Base-by-base conservation (phyloP, 2,113 vertebrate species). In the Cacatua alba region DNA sequence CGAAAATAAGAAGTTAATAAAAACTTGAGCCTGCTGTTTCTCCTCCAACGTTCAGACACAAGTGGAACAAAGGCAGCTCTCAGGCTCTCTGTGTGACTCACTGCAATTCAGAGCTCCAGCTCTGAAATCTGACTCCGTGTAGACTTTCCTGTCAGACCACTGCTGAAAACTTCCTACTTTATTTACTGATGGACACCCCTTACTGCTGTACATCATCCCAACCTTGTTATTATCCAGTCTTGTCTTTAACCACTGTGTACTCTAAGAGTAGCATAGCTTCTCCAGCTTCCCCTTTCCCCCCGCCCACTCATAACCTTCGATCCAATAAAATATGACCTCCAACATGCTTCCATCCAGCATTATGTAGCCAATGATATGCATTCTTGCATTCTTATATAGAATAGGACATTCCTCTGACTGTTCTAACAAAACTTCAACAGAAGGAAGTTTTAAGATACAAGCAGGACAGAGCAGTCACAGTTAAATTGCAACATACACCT, bases 61-160 rank as follows among this genome's bases (percentile, higher is more conserved):
- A 97, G 94, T 95, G 97, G 96, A 97, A 98, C 97, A 97, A 98
- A 97, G 96, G 96, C 97, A 92, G 97, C 96, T 96, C 97, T 97
- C 95, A 97, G 95, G 79, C 97, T 94, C 82, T 87, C 94, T 90
- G 93, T 90, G 95, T 97, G 97, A 98, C 93, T 97, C 97, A 97
- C 77, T 88, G 96, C 95, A 88, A 86, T 71, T 84, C 91, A 70
- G 46, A 13, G 94, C 96, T 97, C 88, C 95, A 90, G 76, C 95
- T 90, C 96, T 97, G 97, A 97, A 98, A 98, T 97, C 69, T 72
- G 97, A 98, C 86, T 95, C 97, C 97, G 25, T 10, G 63, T 57
- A 95, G 52, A 93, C 82, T 92, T 97, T 70, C 92, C 90, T 95
- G 72, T 85, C 91, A 89, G 94, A 95, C 72, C 88, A 65, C 92